Conservation (phyloP, 2,113 vertebrate species). For the Leptocoma aspasia region DNA sequence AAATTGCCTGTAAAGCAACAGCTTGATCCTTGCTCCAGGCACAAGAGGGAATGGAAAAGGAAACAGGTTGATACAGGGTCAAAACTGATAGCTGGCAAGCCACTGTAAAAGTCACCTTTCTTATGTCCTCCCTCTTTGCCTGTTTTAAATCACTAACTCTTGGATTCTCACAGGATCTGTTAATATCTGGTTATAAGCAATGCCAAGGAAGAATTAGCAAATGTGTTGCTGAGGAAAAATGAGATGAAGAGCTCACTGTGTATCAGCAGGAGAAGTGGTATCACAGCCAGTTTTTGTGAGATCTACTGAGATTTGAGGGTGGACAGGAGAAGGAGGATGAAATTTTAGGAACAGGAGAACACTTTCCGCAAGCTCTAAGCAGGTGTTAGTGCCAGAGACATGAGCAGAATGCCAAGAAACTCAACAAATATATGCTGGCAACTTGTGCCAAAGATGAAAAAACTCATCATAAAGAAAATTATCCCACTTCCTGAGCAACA, state of each 20-base stretch:
- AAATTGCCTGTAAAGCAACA: neutral
- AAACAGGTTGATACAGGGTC: slow-evolving; percentile 32
- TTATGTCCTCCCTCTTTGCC: neutral
- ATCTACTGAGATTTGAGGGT: slow-evolving; percentile 6
- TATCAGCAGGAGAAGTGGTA: neutral
- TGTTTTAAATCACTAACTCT: slow-evolving; percentile 17
- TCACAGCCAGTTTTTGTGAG: neutral
- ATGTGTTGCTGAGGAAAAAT: slow-evolving; percentile 1
- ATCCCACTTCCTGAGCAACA: neutral
- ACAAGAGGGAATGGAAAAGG: neutral
- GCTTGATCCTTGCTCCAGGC: slow-evolving; percentile 24
- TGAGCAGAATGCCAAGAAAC: neutral
- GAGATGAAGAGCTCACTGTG: neutral
- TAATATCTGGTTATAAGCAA: slow-evolving; percentile 50
- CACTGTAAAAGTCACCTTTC: slow-evolving; percentile 1
- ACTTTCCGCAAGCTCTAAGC: neutral
- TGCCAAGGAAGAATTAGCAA: slow-evolving; percentile 50
- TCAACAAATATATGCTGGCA: neutral
- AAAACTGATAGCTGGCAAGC: slow-evolving; percentile 26
- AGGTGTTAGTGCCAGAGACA: neutral
- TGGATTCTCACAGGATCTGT: neutral
- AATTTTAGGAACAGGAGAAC: neutral
- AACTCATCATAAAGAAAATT: neutral
- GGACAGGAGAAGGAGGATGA: slow-evolving; percentile 32
- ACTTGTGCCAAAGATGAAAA: neutral